These are phyloP conservation scores for Porites evermanni DNA, from an alignment of 92 coral and sea anemone species.

Conservation along the genomic window DNA sequence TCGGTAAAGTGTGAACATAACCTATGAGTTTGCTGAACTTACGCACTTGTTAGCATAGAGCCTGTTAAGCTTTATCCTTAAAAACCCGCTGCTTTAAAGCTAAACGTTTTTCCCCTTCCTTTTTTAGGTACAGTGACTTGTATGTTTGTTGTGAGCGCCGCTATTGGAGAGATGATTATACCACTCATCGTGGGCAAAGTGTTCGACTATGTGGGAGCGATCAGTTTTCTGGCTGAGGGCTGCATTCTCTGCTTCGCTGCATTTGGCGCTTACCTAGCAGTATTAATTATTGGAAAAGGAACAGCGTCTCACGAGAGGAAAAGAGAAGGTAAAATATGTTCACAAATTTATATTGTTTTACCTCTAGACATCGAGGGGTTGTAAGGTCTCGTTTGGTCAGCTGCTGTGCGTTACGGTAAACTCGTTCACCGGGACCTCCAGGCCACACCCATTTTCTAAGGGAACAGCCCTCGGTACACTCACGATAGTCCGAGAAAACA, in stretches of 20 bases:
- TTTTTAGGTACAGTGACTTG: conserved; percentile 87
- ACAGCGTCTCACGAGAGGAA: conserved; percentile 1
- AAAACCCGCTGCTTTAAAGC: too few relatives aligned
- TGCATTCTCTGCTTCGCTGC: conserved; percentile 83
- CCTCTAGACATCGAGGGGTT: neutral
- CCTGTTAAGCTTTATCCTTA: too few relatives aligned
- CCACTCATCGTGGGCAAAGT: conserved; percentile 94
- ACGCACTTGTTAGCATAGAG: too few relatives aligned
- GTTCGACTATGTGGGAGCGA: conserved; percentile 81
- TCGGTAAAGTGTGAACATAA: too few relatives aligned
- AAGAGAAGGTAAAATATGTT: conserved; percentile 30
- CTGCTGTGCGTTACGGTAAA: too few relatives aligned
- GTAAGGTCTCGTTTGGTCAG: neutral
- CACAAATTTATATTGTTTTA: neutral
- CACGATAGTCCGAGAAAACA: too few relatives aligned
- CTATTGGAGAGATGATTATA: conserved; percentile 93
- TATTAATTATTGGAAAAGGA: conserved; percentile 75
- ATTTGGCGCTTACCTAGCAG: conserved; percentile 79
- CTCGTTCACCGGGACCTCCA: too few relatives aligned
- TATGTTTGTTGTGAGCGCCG: conserved; percentile 94
- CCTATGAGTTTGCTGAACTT: too few relatives aligned
- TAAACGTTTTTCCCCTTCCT: neutral
- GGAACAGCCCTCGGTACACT: too few relatives aligned
- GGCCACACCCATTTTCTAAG: too few relatives aligned
- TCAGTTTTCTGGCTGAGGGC: conserved; percentile 87